Evolutionary conservation across 2,888 invertebrate species (phyloP), one percentile per base, ranked within the genome.

Genomic region (Emmelina monodactyla): DNA sequence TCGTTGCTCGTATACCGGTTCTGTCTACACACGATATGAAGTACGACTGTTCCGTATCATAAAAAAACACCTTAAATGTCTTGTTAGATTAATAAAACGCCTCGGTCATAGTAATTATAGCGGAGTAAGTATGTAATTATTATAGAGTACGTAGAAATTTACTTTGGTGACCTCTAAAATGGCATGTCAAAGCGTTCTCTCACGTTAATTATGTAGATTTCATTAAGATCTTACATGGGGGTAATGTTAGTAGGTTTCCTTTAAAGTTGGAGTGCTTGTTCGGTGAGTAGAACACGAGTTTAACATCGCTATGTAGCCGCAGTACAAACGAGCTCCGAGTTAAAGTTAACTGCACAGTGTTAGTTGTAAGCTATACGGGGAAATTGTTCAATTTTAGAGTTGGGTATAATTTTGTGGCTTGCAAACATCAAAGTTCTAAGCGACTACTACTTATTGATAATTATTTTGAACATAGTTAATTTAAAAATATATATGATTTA

Each of bases 321-420:
- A 48, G 39, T 47, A 56, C 51, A 57, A 52, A 55, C 50, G 49
- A 55, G 58, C 52, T 51, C 51, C 53, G 53, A 52, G 54, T 59
- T 28, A 22, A 30, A 31, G 39, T 22, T 15, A 10, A 31, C 34
- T 25, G 11, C 37, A 35, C 33, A 29, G 34, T 32, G 35, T 28
- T 36, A 37, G 16, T 31, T 39, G 33, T 29, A 37, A 37, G n/a
- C 12, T n/a, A n/a, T n/a, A n/a, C n/a, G n/a, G n/a, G n/a, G n/a
- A n/a, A n/a, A n/a, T n/a, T n/a, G n/a, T n/a, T n/a, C n/a, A n/a
- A n/a, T n/a, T n/a, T n/a, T n/a, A n/a, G n/a, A n/a, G n/a, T n/a
- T n/a, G n/a, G n/a, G n/a, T n/a, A n/a, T n/a, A n/a, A n/a, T n/a
- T n/a, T n/a, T n/a, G n/a, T n/a, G n/a, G n/a, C n/a, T n/a, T n/a